Conservation (phyloP, 2,888 invertebrate species). For the Cataglyphis altisquamis region DNA sequence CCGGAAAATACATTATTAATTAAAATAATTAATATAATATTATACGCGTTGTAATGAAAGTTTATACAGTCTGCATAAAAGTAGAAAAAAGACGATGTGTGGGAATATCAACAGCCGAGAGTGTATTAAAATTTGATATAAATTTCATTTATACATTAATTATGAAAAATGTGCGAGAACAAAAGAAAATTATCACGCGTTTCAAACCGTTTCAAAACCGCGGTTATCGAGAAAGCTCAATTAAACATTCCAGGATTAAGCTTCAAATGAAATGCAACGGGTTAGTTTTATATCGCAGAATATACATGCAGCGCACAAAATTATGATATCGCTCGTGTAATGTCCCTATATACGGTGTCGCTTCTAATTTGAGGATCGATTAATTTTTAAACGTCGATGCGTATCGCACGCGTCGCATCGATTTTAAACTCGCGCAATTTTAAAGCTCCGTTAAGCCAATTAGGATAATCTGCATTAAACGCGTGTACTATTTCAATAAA, state of each 20-base stretch:
- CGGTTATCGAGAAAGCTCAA: not conserved
- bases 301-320: not conserved
- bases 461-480: constrained; percentile 21
- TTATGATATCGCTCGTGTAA: not conserved
- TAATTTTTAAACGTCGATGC: not conserved
- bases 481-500: not conserved
- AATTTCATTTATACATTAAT: constrained; percentile 1
- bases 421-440: constrained; percentile 18
- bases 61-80: not conserved
- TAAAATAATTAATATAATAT: not conserved
- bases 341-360: not conserved
- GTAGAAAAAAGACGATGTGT: not conserved
- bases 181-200: not conserved
- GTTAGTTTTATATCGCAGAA: not conserved
- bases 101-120: not conserved
- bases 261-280: constrained; percentile 7
- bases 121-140: not conserved
- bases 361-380: not conserved
- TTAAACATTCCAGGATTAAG: not conserved
- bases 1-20: not conserved
- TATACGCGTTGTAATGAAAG: not conserved
- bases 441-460: constrained; percentile 24
- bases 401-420: not conserved
- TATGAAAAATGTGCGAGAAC: not conserved
- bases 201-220: not conserved